A percentile compares a stretch with the other conserved stretches of the same genome.
Evolutionary conservation across 2,888 invertebrate species (phyloP).

Genomic region (Microctonus brassicae): DNA sequence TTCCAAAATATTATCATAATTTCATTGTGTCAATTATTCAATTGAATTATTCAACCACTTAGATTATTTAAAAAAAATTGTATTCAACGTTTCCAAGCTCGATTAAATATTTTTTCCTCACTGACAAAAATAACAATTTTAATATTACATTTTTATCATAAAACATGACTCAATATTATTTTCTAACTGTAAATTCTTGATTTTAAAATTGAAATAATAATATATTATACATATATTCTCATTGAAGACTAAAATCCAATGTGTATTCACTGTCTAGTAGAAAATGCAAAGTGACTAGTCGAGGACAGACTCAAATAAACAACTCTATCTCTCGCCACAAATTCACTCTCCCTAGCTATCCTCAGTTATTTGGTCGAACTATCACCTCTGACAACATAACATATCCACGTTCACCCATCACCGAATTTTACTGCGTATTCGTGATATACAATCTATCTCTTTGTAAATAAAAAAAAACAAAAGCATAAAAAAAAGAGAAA

Average conservation of each 20-base stretch:
- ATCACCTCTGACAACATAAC: neutral
- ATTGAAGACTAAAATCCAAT: neutral
- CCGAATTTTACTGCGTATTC: neutral
- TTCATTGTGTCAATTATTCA: no score
- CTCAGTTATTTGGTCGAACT: neutral
- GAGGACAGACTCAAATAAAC: neutral
- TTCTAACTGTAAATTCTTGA: no score
- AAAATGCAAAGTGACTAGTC: neutral
- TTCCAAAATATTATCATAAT: no score
- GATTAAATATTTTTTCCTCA: no score
- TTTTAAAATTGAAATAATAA: neutral
- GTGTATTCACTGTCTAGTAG: neutral
- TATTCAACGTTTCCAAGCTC: no score
- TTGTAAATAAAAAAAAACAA: neutral
- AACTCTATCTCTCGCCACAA: neutral
- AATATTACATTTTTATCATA: no score
- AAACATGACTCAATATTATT: no score
- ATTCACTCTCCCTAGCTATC: neutral
- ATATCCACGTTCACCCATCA: neutral
- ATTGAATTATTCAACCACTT: no score
- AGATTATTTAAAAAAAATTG: no score
- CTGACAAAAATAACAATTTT: no score
- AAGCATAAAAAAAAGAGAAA: no score
- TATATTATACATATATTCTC: neutral
- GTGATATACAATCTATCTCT: slow-evolving; percentile 18